Evolutionary conservation across 2,797 vertebrate genomes (phyloP).

Genomic region (Acanthopagrus latus): DNA sequence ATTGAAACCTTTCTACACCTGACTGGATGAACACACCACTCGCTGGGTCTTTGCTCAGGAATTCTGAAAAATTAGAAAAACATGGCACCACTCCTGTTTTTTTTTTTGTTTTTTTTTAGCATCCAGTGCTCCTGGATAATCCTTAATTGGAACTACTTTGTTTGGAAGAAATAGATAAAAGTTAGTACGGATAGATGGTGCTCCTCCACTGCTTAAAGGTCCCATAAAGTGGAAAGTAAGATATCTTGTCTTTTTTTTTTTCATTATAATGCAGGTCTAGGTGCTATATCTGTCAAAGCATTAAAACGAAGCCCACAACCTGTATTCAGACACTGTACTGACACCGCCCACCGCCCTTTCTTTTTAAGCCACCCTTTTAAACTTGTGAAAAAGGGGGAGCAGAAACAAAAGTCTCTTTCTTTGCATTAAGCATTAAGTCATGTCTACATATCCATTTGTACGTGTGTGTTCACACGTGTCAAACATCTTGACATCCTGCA

Average conservation of each 20-base stretch:
- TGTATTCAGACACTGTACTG: no score
- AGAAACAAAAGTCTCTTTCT: neutral
- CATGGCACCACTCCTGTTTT: neutral
- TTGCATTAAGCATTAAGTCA: neutral
- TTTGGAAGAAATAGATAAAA: neutral
- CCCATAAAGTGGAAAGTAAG: no score
- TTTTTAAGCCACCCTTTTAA: no score
- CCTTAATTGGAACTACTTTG: neutral
- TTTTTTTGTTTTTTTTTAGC: neutral
- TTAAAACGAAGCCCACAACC: no score
- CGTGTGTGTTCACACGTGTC: neutral
- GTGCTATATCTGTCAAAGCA: no score
- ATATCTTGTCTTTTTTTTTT: no score
- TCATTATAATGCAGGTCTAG: no score
- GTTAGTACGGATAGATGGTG: neutral
- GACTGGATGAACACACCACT: slow-evolving; percentile 15
- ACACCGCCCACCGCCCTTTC: no score
- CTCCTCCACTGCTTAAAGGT: neutral
- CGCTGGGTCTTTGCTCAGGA: slow-evolving; percentile 2
- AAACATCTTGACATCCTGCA: neutral
- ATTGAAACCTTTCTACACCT: slow-evolving; percentile 23
- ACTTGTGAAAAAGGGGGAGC: no score
- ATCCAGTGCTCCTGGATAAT: neutral
- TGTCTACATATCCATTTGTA: neutral
- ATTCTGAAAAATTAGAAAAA: neutral